These are phyloP conservation scores for Scaptomyza parva DNA, from an alignment of 2,888 invertebrate genomes.

Conservation along the genomic window DNA sequence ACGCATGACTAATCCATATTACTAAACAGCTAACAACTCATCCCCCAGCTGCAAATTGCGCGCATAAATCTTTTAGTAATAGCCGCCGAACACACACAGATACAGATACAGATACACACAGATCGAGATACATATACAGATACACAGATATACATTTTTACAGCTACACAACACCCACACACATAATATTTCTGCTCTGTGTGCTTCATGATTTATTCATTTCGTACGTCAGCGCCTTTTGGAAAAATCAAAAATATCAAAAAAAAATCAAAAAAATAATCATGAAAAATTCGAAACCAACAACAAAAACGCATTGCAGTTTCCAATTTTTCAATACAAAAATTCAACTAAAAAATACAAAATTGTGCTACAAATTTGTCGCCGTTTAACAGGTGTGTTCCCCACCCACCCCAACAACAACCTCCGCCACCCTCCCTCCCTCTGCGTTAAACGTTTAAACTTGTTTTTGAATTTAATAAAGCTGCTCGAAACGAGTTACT, in stretches of 20 bases:
- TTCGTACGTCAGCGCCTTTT: slow-evolving; percentile 56
- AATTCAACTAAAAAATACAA: slow-evolving; percentile 6
- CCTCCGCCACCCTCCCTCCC: background rate
- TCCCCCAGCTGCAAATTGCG: slow-evolving; percentile 54
- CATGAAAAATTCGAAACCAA: slow-evolving; percentile 9
- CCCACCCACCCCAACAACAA: background rate
- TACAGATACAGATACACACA: slow-evolving; percentile 4
- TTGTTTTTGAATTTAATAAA: slow-evolving; percentile 27
- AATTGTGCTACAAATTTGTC: slow-evolving; percentile 39
- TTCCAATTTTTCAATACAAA: slow-evolving; percentile 5
- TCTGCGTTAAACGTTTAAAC: too few relatives aligned
- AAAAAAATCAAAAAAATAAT: slow-evolving; percentile 19
- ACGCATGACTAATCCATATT: slow-evolving; percentile 57
- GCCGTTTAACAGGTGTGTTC: slow-evolving; percentile 32
- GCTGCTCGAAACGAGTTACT: slow-evolving; percentile 58
- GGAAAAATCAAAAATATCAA: slow-evolving; percentile 36
- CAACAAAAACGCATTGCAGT: slow-evolving; percentile 21
- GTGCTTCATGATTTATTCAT: slow-evolving; percentile 61
- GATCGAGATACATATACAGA: slow-evolving; percentile 1
- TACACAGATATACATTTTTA: too few relatives aligned
- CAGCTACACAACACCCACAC: slow-evolving; percentile 11
- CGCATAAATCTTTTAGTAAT: slow-evolving; percentile 72
- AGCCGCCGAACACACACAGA: slow-evolving; percentile 33
- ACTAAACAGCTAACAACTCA: slow-evolving; percentile 34
- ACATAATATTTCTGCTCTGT: slow-evolving; percentile 24